Evolutionary conservation across 2,888 invertebrate species (phyloP).

Genomic region (Exephanes ischioxanthus): DNA sequence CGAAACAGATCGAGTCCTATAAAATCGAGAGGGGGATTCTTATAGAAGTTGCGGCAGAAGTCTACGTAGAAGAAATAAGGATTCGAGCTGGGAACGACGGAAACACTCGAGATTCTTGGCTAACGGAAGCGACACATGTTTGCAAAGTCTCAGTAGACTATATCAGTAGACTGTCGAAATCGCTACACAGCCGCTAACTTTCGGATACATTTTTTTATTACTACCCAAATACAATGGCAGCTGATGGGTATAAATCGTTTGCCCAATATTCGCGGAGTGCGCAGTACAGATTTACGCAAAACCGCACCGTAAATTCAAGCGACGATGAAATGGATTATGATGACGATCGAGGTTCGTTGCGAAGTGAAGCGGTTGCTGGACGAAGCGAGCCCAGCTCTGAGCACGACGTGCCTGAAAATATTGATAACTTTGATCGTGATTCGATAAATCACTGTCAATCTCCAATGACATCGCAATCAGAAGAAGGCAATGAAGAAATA

Average conservation of each 20-base stretch:
- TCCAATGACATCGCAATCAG: neutral
- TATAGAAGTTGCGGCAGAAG: too few relatives aligned
- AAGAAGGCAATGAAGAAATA: neutral
- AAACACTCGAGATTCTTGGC: too few relatives aligned
- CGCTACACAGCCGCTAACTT: too few relatives aligned
- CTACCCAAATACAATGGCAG: neutral
- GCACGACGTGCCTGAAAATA: neutral
- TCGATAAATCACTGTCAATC: neutral
- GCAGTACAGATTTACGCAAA: neutral
- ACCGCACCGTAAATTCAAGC: neutral
- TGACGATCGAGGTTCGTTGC: neutral
- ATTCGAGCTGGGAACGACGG: too few relatives aligned
- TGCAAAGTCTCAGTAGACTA: too few relatives aligned
- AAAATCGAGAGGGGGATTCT: too few relatives aligned
- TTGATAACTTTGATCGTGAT: neutral
- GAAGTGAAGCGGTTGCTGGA: neutral
- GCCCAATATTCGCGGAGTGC: neutral
- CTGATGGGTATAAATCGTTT: neutral
- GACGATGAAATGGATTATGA: neutral
- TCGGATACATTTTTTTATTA: too few relatives aligned
- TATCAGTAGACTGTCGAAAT: too few relatives aligned
- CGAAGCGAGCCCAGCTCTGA: neutral
- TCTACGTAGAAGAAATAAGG: too few relatives aligned
- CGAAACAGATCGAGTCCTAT: too few relatives aligned
- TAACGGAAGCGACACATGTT: too few relatives aligned